Conservation (phyloP, 2,113 vertebrate species). For the Phoenicopterus ruber region DNA sequence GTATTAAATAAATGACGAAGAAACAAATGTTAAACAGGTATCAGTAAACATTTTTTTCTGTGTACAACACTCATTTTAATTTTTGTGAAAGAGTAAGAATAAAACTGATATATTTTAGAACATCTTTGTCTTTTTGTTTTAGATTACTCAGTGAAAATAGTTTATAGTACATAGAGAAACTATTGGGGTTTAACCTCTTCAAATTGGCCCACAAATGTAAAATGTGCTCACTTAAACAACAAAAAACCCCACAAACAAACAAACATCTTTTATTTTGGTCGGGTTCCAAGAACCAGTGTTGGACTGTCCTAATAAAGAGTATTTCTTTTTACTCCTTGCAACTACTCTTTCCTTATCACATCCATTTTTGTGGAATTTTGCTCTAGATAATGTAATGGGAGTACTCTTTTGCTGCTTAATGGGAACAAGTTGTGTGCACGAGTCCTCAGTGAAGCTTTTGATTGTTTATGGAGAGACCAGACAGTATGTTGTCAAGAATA, state of each 20-base stretch:
- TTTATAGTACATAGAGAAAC: neutral
- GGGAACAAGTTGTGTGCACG: neutral
- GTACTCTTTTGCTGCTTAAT: neutral
- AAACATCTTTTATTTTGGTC: neutral
- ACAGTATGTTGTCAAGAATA: neutral
- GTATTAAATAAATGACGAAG: neutral
- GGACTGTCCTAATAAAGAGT: neutral
- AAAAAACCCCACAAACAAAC: neutral
- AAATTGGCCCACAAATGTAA: neutral
- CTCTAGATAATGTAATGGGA: neutral
- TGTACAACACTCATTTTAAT: neutral
- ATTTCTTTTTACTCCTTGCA: neutral
- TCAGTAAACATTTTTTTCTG: neutral
- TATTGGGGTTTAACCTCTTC: neutral
- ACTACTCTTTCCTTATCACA: neutral
- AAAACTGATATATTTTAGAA: neutral
- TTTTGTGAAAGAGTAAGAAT: neutral
- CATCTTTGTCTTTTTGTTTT: neutral
- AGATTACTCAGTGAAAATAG: neutral
- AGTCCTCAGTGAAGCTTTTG: neutral
- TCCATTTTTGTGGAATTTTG: neutral
- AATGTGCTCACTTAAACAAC: neutral
- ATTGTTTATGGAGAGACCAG: neutral
- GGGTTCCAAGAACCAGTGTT: neutral
- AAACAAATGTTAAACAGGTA: neutral